A percentile compares a stretch with the other conserved stretches of the same genome.
phyloP scores from a whole-genome alignment of 1,140 invertebrate genomes.

The Drosophila simulans region DNA sequence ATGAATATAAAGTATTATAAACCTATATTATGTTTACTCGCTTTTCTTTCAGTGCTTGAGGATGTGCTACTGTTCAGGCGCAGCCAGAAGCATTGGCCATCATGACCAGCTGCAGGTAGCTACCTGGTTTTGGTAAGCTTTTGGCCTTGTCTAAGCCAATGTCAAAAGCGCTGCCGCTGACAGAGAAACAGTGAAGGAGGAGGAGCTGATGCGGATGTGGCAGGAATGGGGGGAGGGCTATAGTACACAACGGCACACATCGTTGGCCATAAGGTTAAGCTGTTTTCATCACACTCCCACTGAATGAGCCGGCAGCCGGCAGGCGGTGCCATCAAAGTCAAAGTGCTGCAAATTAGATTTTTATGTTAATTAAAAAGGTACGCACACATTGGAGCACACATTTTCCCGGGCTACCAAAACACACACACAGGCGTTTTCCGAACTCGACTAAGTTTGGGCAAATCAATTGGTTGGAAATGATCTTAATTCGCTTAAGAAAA shows the following conservation, averaged over 20 bases:
- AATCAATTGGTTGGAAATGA: slow-evolving; percentile 53
- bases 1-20: too few species aligned
- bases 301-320: slow-evolving; percentile 23
- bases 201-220: not conserved
- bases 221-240: not conserved
- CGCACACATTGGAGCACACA: slow-evolving; percentile 32
- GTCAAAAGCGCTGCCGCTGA: slow-evolving; percentile 58
- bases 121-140: slow-evolving; percentile 55
- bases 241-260: slow-evolving; percentile 71
- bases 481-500: slow-evolving; percentile 45
- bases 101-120: slow-evolving; percentile 63
- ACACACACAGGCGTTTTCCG: slow-evolving; percentile 28
- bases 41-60: slow-evolving; percentile 2
- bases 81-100: slow-evolving; percentile 43
- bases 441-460: slow-evolving; percentile 1
- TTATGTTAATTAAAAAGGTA: slow-evolving; percentile 82
- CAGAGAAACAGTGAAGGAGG: slow-evolving; percentile 14
- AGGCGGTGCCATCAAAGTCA: slow-evolving; percentile 46
- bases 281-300: slow-evolving; percentile 65
- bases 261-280: slow-evolving; percentile 82
- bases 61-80: slow-evolving; percentile 22
- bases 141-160: slow-evolving; percentile 74
- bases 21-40: not conserved
- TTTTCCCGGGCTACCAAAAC: not conserved
- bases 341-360: slow-evolving; percentile 81